Evolutionary conservation across 2,888 invertebrate species (phyloP), one percentile per base, ranked within the genome.

Genomic region (Pristionchus arcanus): DNA sequence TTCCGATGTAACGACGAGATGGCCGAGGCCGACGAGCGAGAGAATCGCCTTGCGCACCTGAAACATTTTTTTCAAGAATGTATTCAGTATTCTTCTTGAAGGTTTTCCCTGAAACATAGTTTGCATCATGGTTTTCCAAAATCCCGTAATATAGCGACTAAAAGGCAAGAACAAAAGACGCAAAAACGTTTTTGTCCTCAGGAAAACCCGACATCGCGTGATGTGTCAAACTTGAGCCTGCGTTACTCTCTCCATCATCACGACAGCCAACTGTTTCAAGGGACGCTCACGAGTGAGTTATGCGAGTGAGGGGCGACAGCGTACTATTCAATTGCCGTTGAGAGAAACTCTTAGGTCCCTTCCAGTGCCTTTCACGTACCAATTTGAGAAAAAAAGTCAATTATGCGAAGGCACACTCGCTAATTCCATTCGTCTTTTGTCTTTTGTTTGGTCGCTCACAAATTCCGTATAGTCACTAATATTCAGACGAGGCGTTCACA

Each of bases 41-140:
- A 87, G 68, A 49, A 87, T 87, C 15, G 87, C 87, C 49, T 87
- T 87, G 42, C 87, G 87, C 13, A 87, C 68, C 87, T 87, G 68
- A 9, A 85, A 55, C 1, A 25, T 63, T 21, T 63, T 63, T 19
- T 63, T 19, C 21, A 13, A 21, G 59, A 59, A 59, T 59, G 4
- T 13, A 21, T 16, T 59, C 59, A 16, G 19, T 25, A 5, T n/a
- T 63, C 25, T n/a, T 11, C n/a, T 1, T 0, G 11, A 21, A 63
- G 1, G 21, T 9, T n/a, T n/a, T n/a, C n/a, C n/a, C 11, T 7
- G n/a, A 63, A 63, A 25, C n/a, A n/a, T n/a, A n/a, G n/a, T n/a
- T n/a, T n/a, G n/a, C n/a, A n/a, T n/a, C n/a, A n/a, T n/a, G n/a
- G n/a, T n/a, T n/a, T n/a, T n/a, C n/a, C n/a, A n/a, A 42, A 49